Base-by-base conservation (phyloP, 2,888 invertebrate genomes). In the Celastrina argiolus region DNA sequence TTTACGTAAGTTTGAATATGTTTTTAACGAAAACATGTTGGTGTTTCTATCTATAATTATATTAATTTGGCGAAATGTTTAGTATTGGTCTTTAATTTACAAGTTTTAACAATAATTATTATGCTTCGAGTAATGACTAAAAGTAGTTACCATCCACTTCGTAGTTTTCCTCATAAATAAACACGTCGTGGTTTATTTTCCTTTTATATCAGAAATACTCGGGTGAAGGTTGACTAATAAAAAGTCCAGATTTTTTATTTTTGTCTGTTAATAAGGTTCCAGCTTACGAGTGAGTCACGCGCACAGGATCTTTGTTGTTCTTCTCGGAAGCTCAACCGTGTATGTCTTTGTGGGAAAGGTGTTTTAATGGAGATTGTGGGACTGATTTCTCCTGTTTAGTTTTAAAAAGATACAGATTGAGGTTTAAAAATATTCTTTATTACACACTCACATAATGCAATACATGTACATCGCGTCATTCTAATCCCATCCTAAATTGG, bases 221-320 rank as follows among this genome's bases (percentile, higher is more conserved):
- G 7, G 61, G 28, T 65, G 28, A 58, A 58, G 39, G 58, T 41
- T 58, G 65, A 56, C 56, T 58, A 61, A 39, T 61, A 39, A 39
- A 59, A 61, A 39, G 22, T 36, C 39, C 16, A 6, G 18, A 72
- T 77, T 81, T 82, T 85, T 86, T 82, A 80, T 77, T 72, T 76
- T 65, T 56, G 56, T 65, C 65, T 56, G 41, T 59, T 59, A 59
- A 42, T 65, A 75, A 84, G 83, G 80, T 75, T 82, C 74, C 79
- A 75, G 58, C 70, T 63, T 76, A 73, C 72, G 74, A 74, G 79
- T 89, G 90, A 89, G 79, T 89, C 90, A 89, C 82, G 78, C 83
- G 78, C 81, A 83, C 51, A 85, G 87, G 88, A 91, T 88, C 91
- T 90, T 91, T 90, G 90, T 91, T 88, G 80, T 82, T 81, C 81